phyloP scores from a whole-genome alignment of 2,797 vertebrate species.

The Macrochelys suwanniensis region DNA sequence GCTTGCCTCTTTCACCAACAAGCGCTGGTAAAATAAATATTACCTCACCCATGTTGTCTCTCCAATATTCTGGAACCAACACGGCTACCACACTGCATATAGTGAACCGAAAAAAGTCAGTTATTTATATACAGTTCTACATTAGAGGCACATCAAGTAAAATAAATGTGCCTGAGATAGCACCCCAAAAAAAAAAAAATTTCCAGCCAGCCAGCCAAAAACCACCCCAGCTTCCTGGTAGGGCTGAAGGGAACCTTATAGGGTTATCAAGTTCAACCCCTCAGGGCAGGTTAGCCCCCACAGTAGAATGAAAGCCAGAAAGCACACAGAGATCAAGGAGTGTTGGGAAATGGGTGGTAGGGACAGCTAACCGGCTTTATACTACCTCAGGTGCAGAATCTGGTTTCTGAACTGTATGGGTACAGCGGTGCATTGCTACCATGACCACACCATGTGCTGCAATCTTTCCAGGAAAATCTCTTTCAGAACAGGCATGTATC shows the following conservation, averaged over 20 bases:
- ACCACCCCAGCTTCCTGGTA: neutral
- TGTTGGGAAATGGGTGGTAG: fast-evolving
- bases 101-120: neutral
- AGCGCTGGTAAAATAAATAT: neutral
- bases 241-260: neutral
- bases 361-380: neutral
- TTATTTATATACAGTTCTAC: neutral
- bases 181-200: neutral
- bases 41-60: neutral
- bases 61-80: neutral
- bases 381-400: neutral
- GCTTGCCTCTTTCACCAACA: neutral
- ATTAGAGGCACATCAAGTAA: neutral
- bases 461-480: neutral
- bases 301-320: neutral
- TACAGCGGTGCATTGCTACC: neutral
- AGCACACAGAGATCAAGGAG: neutral
- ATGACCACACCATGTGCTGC: fast-evolving
- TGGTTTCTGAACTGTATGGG: neutral
- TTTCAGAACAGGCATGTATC: neutral
- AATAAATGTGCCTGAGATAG: neutral
- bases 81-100: neutral
- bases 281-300: neutral
- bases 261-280: neutral
- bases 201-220: neutral